Evolutionary conservation across 2,797 vertebrate genomes (phyloP), one percentile per base, ranked within the genome.

Genomic region (Galago senegalensis): DNA sequence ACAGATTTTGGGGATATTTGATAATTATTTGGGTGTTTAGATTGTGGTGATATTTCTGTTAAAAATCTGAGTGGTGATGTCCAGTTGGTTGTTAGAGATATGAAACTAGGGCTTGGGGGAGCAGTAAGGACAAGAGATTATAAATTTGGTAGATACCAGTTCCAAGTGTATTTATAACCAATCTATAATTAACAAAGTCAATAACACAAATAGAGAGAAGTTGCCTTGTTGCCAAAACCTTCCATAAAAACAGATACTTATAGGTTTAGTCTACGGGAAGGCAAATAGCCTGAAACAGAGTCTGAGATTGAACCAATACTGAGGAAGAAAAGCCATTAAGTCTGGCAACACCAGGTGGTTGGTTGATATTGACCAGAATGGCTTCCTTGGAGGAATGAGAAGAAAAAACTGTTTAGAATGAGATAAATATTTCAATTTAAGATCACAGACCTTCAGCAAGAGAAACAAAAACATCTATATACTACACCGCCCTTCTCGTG

Each of bases 41-140:
- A 18, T 86, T 63, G 81, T 72, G 70, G 86, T 97, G 21, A 40
- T 56, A 77, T 82, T 86, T 86, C 72, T 70, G 27, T 60, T 56
- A 91, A 72, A 89, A 73, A 84, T n/a, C 3, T 27, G 40, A 43
- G 7, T 43, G 40, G 11, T 49, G 21, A 87, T 34, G 6, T 34
- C 82, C 77, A 87, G 43, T n/a, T 80, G 40, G 12, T 29, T 46
- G 31, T 16, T 70, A 72, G 9, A 40, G 17, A 80, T n/a, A 37
- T 40, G 69, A 87, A 3, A 17, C 27, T 75, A 25, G 1, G 21
- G 0, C 3, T 86, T 37, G n/a, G 46, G 58, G 7, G 3, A 88
- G 2, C 3, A 27, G 29, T 40, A 60, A 16, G 27, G 27, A 63
- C 16, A 27, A 60, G n/a, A 81, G 16, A 61, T 21, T 21, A 37